Percentiles rank a stretch among this genome's conserved stretches.
These are phyloP conservation scores for Eumaeus atala DNA, from an alignment of 1,140 invertebrate genomes.

Conservation along the genomic window DNA sequence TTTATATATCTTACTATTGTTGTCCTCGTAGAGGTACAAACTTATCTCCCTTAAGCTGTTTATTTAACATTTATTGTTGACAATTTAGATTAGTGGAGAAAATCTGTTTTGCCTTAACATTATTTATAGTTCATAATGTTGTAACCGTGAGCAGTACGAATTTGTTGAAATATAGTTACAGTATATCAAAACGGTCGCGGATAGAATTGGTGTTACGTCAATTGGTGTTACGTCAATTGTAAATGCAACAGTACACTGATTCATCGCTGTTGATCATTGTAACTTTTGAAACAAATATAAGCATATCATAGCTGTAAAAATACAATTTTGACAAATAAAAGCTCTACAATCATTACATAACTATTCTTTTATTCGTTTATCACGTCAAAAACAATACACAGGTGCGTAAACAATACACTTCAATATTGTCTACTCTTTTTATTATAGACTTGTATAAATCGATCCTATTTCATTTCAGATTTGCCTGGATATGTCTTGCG, in stretches of 20 bases:
- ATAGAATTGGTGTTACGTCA: slow-evolving; percentile 62
- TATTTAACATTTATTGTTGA: slow-evolving; percentile 72
- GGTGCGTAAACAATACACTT: slow-evolving; percentile 28
- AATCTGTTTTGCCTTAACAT: slow-evolving; percentile 72
- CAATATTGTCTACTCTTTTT: neutral
- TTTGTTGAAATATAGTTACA: slow-evolving; percentile 64
- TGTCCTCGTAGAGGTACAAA: slow-evolving; percentile 40
- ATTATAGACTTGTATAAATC: neutral
- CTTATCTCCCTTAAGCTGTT: slow-evolving; percentile 57
- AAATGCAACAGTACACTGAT: slow-evolving; percentile 54
- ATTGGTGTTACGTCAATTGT: slow-evolving; percentile 69
- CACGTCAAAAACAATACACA: slow-evolving; percentile 13
- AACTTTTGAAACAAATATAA: slow-evolving; percentile 84
- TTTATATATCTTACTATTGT: slow-evolving; percentile 62
- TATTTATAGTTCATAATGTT: slow-evolving; percentile 67
- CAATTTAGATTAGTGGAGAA: slow-evolving; percentile 63
- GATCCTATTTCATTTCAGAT: slow-evolving; percentile 41
- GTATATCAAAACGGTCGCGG: slow-evolving; percentile 55
- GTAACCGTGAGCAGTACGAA: slow-evolving; percentile 64
- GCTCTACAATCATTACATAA: slow-evolving; percentile 76
- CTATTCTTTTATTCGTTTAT: slow-evolving; percentile 43
- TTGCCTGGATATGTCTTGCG: slow-evolving; percentile 62
- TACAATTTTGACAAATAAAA: slow-evolving; percentile 82
- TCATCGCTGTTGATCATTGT: slow-evolving; percentile 74
- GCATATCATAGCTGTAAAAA: slow-evolving; percentile 90